These are phyloP conservation scores for Drosophila suboccidentalis DNA, from an alignment of 2,888 invertebrate species.

Conservation along the genomic window DNA sequence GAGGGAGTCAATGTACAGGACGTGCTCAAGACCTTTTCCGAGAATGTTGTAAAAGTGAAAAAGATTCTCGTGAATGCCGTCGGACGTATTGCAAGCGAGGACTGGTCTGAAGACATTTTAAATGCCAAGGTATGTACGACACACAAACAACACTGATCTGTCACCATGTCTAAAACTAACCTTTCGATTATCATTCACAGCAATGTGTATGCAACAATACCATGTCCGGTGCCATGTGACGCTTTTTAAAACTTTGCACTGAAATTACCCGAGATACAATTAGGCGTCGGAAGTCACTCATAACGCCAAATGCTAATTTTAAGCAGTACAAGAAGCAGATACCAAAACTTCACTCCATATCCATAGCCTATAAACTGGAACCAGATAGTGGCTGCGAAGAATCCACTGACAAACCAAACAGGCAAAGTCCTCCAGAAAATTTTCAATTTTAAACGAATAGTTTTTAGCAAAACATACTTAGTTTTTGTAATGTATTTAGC, in stretches of 20 bases:
- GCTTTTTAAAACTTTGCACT: slow-evolving; percentile 76
- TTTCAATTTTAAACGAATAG: background rate
- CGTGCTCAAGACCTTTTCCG: slow-evolving; percentile 92
- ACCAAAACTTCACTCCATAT: slow-evolving; percentile 73
- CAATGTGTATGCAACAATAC: slow-evolving; percentile 83
- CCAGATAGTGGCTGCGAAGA: slow-evolving; percentile 15
- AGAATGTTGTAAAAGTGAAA: slow-evolving; percentile 92
- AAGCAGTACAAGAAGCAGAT: slow-evolving; percentile 47
- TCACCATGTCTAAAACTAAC: background rate
- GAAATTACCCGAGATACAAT: slow-evolving; percentile 76
- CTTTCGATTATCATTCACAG: slow-evolving; percentile 49
- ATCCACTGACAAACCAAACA: slow-evolving; percentile 32
- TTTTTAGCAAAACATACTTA: background rate
- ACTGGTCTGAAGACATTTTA: slow-evolving; percentile 90
- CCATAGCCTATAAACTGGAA: slow-evolving; percentile 73
- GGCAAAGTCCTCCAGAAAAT: background rate
- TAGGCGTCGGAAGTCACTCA: slow-evolving; percentile 53
- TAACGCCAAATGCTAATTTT: slow-evolving; percentile 22
- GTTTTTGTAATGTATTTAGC: background rate
- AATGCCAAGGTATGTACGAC: slow-evolving; percentile 88
- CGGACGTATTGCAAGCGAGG: slow-evolving; percentile 89
- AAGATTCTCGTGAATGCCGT: slow-evolving; percentile 90
- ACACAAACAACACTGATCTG: background rate
- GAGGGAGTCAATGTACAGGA: slow-evolving; percentile 89
- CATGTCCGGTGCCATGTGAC: slow-evolving; percentile 81